Evolutionary conservation across 64 coral and sea anemone species (phyloP).

Genomic region (Montipora capricornis): DNA sequence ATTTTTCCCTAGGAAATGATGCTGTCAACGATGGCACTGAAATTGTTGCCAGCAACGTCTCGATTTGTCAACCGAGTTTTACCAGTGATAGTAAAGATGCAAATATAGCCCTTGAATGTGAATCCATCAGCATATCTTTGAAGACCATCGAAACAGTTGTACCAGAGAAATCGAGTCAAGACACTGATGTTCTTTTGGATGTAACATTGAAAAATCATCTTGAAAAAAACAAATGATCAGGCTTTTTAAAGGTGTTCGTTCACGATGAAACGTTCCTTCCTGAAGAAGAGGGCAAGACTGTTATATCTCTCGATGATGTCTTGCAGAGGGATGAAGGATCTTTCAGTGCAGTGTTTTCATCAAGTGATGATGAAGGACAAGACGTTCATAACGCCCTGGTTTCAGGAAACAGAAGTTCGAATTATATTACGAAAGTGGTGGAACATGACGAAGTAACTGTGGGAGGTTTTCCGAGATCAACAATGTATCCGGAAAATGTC

Average conservation of each 20-base stretch:
- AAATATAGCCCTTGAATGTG: background rate
- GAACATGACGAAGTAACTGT: background rate
- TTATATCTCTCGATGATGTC: background rate
- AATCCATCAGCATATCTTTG: background rate
- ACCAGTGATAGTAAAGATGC: background rate
- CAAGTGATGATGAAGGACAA: too few relatives aligned
- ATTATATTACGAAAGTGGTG: background rate
- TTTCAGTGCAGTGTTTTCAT: too few relatives aligned
- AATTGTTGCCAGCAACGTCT: background rate
- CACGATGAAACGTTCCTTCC: background rate
- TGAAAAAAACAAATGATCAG: background rate
- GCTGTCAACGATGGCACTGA: background rate
- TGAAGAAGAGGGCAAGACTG: background rate
- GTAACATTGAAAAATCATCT: background rate
- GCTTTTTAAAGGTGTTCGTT: background rate
- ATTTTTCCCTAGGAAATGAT: background rate
- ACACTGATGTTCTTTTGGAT: background rate
- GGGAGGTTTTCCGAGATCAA: background rate
- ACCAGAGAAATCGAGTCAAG: background rate
- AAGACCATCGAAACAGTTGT: background rate
- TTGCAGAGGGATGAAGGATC: background rate
- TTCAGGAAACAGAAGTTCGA: background rate
- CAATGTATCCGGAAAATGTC: background rate
- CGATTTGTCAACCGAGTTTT: background rate
- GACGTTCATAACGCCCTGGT: background rate